A percentile compares a stretch with the other conserved stretches of the same genome.
Conservation (phyloP, 2,888 invertebrate genomes). For the Cerastis leucographa region DNA sequence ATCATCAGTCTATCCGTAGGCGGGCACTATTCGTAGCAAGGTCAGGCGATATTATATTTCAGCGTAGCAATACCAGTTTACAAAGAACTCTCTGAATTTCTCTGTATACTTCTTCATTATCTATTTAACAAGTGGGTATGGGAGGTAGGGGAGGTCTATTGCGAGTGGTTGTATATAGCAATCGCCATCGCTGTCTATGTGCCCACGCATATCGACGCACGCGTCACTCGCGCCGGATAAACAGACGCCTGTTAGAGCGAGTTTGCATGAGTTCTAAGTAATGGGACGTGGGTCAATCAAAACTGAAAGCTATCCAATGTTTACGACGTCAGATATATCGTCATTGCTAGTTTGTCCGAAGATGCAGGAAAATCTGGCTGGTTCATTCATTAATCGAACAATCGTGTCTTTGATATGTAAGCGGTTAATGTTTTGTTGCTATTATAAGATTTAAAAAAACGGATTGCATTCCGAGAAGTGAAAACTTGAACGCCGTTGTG, state of each 20-base stretch:
- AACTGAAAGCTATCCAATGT: conserved; percentile 38
- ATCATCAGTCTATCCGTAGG: conserved; percentile 82
- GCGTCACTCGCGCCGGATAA: conserved; percentile 79
- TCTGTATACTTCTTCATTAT: conserved; percentile 53
- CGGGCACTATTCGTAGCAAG: conserved; percentile 89
- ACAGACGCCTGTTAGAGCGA: conserved; percentile 71
- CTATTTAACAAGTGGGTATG: conserved; percentile 49
- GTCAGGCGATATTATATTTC: conserved; percentile 89
- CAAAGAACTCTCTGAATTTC: conserved; percentile 63
- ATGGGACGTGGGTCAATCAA: conserved; percentile 33
- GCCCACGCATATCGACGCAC: conserved; percentile 82
- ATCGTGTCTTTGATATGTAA: neutral
- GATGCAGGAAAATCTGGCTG: conserved; percentile 11
- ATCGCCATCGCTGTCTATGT: conserved; percentile 77
- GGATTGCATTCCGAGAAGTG: no score
- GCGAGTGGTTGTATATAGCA: conserved; percentile 72
- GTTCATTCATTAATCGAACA: neutral
- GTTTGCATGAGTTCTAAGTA: conserved; percentile 46
- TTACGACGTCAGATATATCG: conserved; percentile 33
- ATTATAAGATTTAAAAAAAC: neutral
- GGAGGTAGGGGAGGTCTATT: conserved; percentile 71
- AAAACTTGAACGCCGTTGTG: no score
- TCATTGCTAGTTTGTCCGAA: conserved; percentile 25
- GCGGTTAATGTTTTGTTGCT: neutral
- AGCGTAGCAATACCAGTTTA: conserved; percentile 74